phyloP scores from a whole-genome alignment of 2,888 invertebrate species.

The Latrodectus hesperus region DNA sequence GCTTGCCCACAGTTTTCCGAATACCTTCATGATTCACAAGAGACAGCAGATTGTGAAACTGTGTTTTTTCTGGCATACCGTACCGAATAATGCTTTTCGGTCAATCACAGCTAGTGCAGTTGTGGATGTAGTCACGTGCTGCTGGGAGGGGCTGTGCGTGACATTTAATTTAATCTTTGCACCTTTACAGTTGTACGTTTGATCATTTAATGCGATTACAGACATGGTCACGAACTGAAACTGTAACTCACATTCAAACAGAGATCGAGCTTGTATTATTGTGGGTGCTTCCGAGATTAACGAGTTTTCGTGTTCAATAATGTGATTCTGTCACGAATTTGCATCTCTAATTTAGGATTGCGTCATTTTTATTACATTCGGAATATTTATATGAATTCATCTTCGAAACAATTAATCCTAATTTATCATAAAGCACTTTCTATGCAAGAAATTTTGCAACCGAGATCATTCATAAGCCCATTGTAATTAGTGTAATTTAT shows the following conservation, averaged over 20 bases:
- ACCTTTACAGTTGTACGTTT: conserved; percentile 14
- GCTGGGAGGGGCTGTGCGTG: conserved; percentile 22
- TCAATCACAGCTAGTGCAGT: background rate
- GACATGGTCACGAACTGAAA: conserved; percentile 9
- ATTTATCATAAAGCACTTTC: too few species aligned
- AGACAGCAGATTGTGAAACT: background rate
- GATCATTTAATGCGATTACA: conserved; percentile 16
- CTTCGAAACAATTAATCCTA: too few species aligned
- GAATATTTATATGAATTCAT: too few species aligned
- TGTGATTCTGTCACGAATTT: background rate
- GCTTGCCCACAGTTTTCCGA: background rate
- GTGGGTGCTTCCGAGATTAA: too few species aligned
- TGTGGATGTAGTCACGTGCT: background rate
- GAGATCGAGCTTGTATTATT: background rate
- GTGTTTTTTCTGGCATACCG: background rate
- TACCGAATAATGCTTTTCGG: background rate
- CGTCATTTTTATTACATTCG: background rate
- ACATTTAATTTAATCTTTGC: conserved; percentile 49
- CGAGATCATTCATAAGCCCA: too few species aligned
- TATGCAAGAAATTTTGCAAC: too few species aligned
- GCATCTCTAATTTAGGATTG: background rate
- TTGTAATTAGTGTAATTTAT: too few species aligned
- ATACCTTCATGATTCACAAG: background rate
- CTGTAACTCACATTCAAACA: background rate
- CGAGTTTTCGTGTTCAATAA: background rate